A percentile compares a stretch with the other conserved stretches of the same genome.
These are phyloP conservation scores for Spialia ferax DNA, from an alignment of 2,888 invertebrate genomes.

Conservation along the genomic window DNA sequence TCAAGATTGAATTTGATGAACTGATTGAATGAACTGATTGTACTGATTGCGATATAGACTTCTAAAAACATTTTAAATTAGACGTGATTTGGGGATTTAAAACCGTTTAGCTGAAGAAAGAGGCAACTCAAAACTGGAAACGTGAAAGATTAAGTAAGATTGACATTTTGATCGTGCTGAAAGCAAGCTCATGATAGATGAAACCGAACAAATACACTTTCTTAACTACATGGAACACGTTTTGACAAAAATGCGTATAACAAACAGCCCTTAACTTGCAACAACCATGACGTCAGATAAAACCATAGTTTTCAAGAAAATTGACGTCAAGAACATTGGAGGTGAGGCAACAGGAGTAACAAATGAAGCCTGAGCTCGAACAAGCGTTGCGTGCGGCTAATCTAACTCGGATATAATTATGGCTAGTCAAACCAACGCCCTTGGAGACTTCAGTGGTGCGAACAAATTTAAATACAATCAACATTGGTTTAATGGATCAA, in stretches of 20 bases:
- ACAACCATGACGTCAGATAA: slow-evolving; percentile 1
- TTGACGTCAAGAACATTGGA: slow-evolving; percentile 12
- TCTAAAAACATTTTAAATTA: no score
- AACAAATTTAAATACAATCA: slow-evolving; percentile 42
- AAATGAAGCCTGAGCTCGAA: slow-evolving; percentile 25
- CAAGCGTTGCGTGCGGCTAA: slow-evolving; percentile 49
- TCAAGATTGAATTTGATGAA: no score
- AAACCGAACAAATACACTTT: no score
- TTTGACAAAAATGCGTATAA: neutral
- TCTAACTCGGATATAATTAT: slow-evolving; percentile 45
- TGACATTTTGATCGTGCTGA: no score
- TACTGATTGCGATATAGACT: no score
- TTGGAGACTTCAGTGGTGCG: slow-evolving; percentile 36
- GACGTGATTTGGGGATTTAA: no score
- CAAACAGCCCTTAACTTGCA: neutral
- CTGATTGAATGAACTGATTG: no score
- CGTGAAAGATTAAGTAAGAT: no score
- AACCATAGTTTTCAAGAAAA: slow-evolving; percentile 12
- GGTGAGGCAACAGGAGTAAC: slow-evolving; percentile 17
- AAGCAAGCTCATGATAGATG: no score
- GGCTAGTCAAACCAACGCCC: slow-evolving; percentile 40
- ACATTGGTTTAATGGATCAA: slow-evolving; percentile 38
- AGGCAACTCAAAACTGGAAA: no score
- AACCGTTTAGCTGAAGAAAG: no score
- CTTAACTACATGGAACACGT: neutral